Percentiles rank a stretch among this genome's conserved stretches.
Evolutionary conservation across 2,888 invertebrate species (phyloP).

Genomic region (Tineola bisselliella): DNA sequence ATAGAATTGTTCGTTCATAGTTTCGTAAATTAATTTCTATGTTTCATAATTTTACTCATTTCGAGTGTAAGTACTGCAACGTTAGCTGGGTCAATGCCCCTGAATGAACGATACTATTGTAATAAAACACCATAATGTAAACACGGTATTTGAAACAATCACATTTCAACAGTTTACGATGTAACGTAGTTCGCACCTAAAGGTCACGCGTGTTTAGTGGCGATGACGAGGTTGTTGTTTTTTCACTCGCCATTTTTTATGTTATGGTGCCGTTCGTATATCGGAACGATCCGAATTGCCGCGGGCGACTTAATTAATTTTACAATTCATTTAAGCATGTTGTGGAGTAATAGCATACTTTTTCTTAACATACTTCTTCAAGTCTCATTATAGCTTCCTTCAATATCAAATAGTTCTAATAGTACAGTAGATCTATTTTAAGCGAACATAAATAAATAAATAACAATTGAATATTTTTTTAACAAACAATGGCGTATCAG

Average conservation of each 20-base stretch:
- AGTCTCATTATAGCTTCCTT: background rate
- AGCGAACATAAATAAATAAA: background rate
- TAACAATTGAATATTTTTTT: background rate
- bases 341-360: background rate
- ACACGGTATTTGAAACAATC: conserved; percentile 7
- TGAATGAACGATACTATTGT: background rate
- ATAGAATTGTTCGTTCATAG: background rate
- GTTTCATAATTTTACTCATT: too few relatives aligned
- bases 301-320: conserved; percentile 41
- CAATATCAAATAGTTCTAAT: background rate
- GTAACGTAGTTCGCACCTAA: conserved; percentile 9
- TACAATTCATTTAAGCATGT: conserved; percentile 29
- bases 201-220: conserved; percentile 21
- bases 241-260: conserved; percentile 3
- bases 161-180: conserved; percentile 5
- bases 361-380: background rate
- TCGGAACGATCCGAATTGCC: conserved; percentile 28
- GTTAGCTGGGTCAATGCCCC: background rate
- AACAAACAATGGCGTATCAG: background rate
- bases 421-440: background rate
- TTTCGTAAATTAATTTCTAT: too few relatives aligned
- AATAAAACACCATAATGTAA: background rate
- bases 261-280: conserved; percentile 23
- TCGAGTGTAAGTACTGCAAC: too few relatives aligned
- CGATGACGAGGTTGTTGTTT: conserved; percentile 28